Evolutionary conservation across 2,888 invertebrate species (phyloP), one percentile per base, ranked within the genome.

Genomic region (Phalangium opilio): DNA sequence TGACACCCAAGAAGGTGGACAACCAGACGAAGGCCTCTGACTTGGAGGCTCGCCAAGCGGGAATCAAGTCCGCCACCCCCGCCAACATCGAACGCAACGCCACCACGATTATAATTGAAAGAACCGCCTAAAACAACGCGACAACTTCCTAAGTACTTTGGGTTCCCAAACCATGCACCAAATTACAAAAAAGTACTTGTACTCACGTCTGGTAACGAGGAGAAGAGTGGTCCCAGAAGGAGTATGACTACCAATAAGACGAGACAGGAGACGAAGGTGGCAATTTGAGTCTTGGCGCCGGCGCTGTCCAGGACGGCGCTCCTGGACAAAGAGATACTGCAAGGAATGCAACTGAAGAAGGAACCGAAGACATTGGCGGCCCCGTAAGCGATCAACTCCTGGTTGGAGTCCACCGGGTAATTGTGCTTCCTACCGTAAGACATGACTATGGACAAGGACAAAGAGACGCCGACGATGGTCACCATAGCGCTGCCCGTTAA

Each of bases 191-290:
- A 42, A n/a, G 12, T 27, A 27, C 5, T n/a, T 15, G 43, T 20
- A 44, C 69, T 71, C 66, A 79, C 80, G 64, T 76, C 75, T 45
- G 93, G 93, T 51, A 91, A 68, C 33, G 78, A 73, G 64, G 84
- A 80, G 65, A 93, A 86, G 64, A 84, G 79, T 27, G 86, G 86
- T 1, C 86, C 90, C 51, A 91, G 75, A 76, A 82, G 83, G 44
- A 91, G 69, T 50, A 93, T 68, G 43, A 91, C 83, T 55, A 79
- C 69, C 2, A 89, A 68, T 17, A 93, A 68, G 27, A 89, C 70
- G 1, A 65, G 44, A 49, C 83, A 81, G 4, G 86, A 85, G 44
- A 91, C 75, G 15, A 87, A 61, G 0, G 83, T 81, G 2, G 86
- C 82, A 38, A 84, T 55, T 63, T 87, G 84, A 0, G 87, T 85